A percentile compares a stretch with the other conserved stretches of the same genome.
Evolutionary conservation across 1,140 invertebrate genomes (phyloP).

Genomic region (Geopemphigus sp.): DNA sequence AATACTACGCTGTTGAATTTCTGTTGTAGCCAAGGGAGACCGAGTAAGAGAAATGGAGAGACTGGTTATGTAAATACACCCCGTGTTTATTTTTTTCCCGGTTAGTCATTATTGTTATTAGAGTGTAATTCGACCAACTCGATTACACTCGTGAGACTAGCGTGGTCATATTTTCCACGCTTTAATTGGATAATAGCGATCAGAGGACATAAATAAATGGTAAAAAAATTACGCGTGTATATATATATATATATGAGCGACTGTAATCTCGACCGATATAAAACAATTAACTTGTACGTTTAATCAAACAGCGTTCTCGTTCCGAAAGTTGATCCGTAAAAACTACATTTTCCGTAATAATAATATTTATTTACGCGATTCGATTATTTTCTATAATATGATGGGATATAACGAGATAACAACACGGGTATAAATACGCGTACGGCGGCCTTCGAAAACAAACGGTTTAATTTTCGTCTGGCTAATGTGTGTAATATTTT

Average conservation of each 20-base stretch:
- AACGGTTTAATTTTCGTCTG: no score
- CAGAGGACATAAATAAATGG: conserved; percentile 28
- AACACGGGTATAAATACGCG: no score
- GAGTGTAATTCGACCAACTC: conserved; percentile 28
- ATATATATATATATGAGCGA: background rate
- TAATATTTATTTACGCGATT: background rate
- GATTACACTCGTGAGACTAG: conserved; percentile 12
- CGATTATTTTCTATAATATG: no score
- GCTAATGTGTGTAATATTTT: no score
- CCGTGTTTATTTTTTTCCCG: conserved; percentile 37
- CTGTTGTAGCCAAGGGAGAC: conserved; percentile 10
- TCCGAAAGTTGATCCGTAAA: background rate
- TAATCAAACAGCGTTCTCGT: background rate
- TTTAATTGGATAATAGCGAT: conserved; percentile 38
- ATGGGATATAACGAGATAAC: no score
- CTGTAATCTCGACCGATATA: background rate
- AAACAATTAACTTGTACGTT: background rate
- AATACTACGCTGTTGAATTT: conserved; percentile 1
- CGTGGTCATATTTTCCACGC: conserved; percentile 16
- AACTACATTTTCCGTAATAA: background rate
- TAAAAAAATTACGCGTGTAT: background rate
- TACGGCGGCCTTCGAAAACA: no score
- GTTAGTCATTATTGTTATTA: conserved; percentile 39
- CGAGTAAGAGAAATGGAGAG: background rate
- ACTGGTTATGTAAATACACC: conserved; percentile 49